These are phyloP conservation scores for Acrossocheilus fasciatus DNA, from an alignment of 2,797 vertebrate species.

Conservation along the genomic window DNA sequence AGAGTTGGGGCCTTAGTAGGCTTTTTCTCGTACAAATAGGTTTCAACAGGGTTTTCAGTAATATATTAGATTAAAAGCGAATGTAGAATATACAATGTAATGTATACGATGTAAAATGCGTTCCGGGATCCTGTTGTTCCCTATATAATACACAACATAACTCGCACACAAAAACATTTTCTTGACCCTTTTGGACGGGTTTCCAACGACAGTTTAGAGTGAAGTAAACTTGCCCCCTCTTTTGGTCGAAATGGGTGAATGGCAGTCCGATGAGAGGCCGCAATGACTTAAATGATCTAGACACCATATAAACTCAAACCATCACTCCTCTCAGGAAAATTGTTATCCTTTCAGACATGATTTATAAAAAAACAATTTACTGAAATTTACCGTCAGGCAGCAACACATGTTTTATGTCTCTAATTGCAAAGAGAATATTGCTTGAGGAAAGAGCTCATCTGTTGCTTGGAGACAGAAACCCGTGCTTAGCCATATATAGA, in stretches of 20 bases:
- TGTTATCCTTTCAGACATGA: background rate
- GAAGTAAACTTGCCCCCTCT: slow-evolving; percentile 36
- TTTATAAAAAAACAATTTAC: background rate
- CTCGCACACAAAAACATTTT: too few relatives aligned
- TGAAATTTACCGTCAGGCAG: background rate
- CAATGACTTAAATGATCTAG: background rate
- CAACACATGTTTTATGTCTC: slow-evolving; percentile 5
- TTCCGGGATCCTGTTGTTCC: background rate
- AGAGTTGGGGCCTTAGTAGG: background rate
- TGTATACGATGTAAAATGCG: too few relatives aligned
- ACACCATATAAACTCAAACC: background rate
- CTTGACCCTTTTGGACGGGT: background rate
- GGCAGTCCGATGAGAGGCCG: background rate
- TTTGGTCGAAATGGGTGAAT: slow-evolving; percentile 31
- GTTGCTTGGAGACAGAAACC: slow-evolving; percentile 32
- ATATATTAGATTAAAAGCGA: background rate
- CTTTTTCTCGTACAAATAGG: too few relatives aligned
- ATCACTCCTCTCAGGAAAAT: background rate
- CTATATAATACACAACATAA: too few relatives aligned
- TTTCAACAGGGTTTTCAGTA: background rate
- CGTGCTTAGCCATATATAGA: background rate
- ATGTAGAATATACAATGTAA: too few relatives aligned
- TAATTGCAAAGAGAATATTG: slow-evolving; percentile 8
- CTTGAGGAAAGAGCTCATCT: background rate
- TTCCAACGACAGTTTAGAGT: background rate